A percentile compares a stretch with the other conserved stretches of the same genome.
Evolutionary conservation across 1,140 invertebrate species (phyloP).

Genomic region (Chymomyza costata): DNA sequence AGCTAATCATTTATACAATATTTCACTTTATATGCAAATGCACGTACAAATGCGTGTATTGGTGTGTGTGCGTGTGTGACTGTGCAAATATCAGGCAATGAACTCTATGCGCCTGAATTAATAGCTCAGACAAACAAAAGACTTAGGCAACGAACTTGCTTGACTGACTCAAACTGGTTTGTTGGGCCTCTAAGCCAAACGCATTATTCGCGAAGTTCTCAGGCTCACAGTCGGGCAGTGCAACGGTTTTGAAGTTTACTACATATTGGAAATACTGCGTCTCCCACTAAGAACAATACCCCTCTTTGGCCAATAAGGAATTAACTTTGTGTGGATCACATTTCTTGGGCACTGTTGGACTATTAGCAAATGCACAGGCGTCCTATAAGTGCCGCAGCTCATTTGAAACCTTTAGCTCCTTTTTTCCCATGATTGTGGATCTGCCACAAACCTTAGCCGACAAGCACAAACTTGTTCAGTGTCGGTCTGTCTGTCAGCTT

Average conservation of each 20-base stretch:
- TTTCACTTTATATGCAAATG: constrained; percentile 26
- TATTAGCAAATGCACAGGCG: constrained; percentile 1
- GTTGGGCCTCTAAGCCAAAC: constrained; percentile 40
- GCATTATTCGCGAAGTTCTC: constrained; percentile 29
- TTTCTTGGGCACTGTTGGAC: constrained; percentile 18
- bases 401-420: constrained; percentile 34
- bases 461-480: constrained; percentile 53
- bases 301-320: background rate
- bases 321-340: background rate
- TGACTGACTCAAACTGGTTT: constrained; percentile 41
- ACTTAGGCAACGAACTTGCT: constrained; percentile 66
- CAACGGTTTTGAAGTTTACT: constrained; percentile 38
- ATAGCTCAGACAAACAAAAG: constrained; percentile 53
- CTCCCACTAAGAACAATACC: constrained; percentile 21
- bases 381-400: constrained; percentile 3
- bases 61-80: constrained; percentile 2
- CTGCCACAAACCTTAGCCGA: no score
- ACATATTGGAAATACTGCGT: constrained; percentile 13
- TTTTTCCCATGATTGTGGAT: constrained; percentile 43
- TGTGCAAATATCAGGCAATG: constrained; percentile 57
- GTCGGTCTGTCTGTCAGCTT: background rate
- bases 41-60: background rate
- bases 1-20: no score
- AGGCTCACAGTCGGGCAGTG: constrained; percentile 24
- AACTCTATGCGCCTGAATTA: constrained; percentile 51